These are phyloP conservation scores for Lepus oiostolus DNA, from an alignment of 2,797 vertebrate species.

Conservation along the genomic window DNA sequence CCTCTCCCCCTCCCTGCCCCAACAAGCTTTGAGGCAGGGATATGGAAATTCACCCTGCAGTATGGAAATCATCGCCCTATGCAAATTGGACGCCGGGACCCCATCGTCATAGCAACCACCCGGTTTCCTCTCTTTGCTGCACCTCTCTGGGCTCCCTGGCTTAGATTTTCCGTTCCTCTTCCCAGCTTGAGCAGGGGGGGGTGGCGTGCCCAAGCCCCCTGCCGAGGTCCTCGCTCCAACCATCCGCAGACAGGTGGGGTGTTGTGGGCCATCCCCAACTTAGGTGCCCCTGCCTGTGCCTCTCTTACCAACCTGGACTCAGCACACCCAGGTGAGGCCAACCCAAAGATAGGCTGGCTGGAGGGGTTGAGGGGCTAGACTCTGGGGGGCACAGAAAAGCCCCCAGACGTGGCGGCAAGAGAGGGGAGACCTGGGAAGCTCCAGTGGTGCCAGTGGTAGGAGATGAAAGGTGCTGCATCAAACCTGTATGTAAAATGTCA, in stretches of 20 bases:
- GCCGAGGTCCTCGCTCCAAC: background rate
- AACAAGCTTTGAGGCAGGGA: conserved; percentile 90
- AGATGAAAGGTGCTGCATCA: conserved; percentile 52
- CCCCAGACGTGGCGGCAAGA: background rate
- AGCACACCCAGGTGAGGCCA: background rate
- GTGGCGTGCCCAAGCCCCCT: background rate
- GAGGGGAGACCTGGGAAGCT: background rate
- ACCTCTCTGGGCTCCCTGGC: conserved; percentile 52
- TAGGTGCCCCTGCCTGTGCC: background rate
- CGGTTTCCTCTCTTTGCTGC: conserved; percentile 73
- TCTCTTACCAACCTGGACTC: background rate
- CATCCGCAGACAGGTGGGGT: background rate
- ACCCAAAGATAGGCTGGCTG: background rate
- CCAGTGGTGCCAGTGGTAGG: background rate
- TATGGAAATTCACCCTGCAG: conserved; percentile 95
- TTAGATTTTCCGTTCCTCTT: conserved; percentile 57
- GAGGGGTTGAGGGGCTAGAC: background rate
- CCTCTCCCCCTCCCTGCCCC: conserved; percentile 87
- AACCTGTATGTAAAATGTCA: conserved; percentile 78
- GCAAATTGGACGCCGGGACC: conserved; percentile 92
- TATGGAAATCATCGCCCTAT: conserved; percentile 97
- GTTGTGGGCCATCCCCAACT: background rate
- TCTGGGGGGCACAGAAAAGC: background rate
- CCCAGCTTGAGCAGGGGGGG: background rate
- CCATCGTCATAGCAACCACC: conserved; percentile 88